phyloP scores from a whole-genome alignment of 2,888 invertebrate genomes.

The Megastigmus dorsalis region DNA sequence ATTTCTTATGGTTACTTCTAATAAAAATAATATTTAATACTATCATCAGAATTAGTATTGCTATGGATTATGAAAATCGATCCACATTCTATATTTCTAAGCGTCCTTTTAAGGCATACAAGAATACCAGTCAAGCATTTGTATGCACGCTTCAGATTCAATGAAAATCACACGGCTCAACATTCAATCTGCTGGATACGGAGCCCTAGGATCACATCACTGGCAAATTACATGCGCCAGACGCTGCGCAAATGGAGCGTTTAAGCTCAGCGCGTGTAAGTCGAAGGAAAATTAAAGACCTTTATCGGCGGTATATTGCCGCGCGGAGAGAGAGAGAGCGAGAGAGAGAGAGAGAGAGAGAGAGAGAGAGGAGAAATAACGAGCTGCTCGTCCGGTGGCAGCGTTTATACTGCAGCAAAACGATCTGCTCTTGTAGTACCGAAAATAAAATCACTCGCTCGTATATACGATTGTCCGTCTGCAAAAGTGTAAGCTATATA shows the following conservation, averaged over 20 bases:
- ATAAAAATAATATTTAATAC: too few species aligned
- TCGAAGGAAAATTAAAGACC: constrained; percentile 36
- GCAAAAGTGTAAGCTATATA: background rate
- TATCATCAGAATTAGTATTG: too few species aligned
- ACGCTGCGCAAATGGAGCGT: constrained; percentile 27
- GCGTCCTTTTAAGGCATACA: too few species aligned
- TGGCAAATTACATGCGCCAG: constrained; percentile 23
- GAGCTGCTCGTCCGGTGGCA: constrained; percentile 21
- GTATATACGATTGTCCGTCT: constrained; percentile 4
- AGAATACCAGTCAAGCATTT: background rate
- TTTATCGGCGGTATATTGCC: constrained; percentile 41
- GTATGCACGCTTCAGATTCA: background rate
- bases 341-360: too few species aligned
- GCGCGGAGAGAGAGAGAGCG: too few species aligned
- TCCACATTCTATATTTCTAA: too few species aligned
- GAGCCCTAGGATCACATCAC: background rate
- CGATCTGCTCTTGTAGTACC: background rate
- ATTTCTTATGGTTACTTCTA: too few species aligned
- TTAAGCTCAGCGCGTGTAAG: background rate
- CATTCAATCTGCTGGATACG: constrained; percentile 15
- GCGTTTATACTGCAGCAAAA: background rate
- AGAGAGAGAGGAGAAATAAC: too few species aligned
- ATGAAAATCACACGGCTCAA: constrained; percentile 9
- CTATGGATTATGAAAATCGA: too few species aligned
- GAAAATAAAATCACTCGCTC: constrained; percentile 14